Evolutionary conservation across 2,113 vertebrate species (phyloP).

Genomic region (Pygoscelis antarcticus): DNA sequence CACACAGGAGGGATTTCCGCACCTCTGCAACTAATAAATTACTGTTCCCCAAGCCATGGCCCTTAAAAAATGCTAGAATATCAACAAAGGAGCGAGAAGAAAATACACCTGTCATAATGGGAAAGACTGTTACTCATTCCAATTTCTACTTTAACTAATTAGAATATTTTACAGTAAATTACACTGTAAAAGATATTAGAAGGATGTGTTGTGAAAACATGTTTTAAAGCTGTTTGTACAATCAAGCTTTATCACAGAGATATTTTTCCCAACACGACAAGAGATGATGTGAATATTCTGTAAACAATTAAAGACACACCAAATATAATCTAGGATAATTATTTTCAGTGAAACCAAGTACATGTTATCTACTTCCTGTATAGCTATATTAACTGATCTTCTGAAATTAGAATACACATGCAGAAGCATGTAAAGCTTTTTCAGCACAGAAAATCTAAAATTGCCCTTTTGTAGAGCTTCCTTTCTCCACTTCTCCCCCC

Average conservation of each 20-base stretch:
- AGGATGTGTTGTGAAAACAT: not conserved
- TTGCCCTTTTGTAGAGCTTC: not conserved
- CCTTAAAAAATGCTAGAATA: not conserved
- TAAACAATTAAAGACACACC: not conserved
- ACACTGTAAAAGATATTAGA: not conserved
- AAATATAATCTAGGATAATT: not conserved
- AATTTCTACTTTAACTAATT: not conserved
- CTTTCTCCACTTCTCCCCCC: not conserved
- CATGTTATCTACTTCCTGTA: not conserved
- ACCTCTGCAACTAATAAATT: not conserved
- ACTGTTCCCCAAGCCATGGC: not conserved
- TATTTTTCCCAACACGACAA: not conserved
- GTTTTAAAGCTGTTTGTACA: not conserved
- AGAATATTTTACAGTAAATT: not conserved
- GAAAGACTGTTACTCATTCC: not conserved
- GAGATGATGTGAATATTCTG: not conserved
- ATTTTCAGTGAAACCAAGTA: not conserved
- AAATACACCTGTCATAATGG: not conserved
- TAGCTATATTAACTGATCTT: not conserved
- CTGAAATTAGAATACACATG: not conserved
- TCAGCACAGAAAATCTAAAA: not conserved
- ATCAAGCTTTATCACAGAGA: not conserved
- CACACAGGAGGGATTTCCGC: not conserved
- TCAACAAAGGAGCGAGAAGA: not conserved
- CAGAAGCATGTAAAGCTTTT: not conserved